Conservation (phyloP, 2,113 vertebrate genomes). For the Daphoenositta chrysoptera region DNA sequence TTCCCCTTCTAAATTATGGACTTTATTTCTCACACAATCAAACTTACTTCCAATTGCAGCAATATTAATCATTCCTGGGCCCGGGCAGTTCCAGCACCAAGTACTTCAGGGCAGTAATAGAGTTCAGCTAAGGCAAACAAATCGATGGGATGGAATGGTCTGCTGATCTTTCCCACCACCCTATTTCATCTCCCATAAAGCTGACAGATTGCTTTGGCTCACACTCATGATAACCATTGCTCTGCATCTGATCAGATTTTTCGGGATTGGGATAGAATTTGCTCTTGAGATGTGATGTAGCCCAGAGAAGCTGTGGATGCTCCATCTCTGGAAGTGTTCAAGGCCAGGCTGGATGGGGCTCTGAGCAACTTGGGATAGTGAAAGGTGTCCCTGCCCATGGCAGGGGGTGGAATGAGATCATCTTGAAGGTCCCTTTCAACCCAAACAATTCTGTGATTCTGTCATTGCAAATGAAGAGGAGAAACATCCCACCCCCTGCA, state of each 20-base stretch:
- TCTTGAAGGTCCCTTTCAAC: not conserved
- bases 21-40: not conserved
- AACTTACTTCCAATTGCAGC: not conserved
- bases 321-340: not conserved
- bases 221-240: not conserved
- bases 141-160: not conserved
- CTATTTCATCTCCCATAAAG: not conserved
- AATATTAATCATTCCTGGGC: not conserved
- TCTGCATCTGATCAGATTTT: not conserved
- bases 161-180: not conserved
- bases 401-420: not conserved
- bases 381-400: rapidly evolving
- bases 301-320: not conserved
- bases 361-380: not conserved
- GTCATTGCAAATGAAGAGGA: not conserved
- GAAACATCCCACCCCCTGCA: not conserved
- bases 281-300: not conserved
- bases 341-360: not conserved
- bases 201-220: not conserved
- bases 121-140: not conserved
- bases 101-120: not conserved
- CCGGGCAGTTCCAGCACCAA: not conserved
- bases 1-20: not conserved
- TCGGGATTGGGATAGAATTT: not conserved
- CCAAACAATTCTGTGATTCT: not conserved